Percentiles rank a stretch among this genome's conserved stretches.
Evolutionary conservation across 2,113 vertebrate genomes (phyloP).

Genomic region (Sander lucioperca): DNA sequence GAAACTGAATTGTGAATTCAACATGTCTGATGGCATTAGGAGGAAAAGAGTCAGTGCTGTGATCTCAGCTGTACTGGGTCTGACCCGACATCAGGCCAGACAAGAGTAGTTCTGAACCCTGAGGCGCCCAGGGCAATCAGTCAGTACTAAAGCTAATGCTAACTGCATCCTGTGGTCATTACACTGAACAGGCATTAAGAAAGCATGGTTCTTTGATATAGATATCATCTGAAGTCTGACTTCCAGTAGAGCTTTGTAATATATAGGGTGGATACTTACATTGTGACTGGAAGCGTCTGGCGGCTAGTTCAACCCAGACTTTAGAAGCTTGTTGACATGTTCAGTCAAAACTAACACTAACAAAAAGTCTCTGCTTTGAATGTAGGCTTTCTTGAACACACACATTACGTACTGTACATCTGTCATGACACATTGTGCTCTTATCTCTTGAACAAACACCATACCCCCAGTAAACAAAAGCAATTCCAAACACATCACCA

Average conservation of each 20-base stretch:
- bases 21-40: conserved; percentile 29
- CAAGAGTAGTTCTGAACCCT: conserved; percentile 38
- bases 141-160: conserved; percentile 61
- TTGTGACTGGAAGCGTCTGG: conserved; percentile 11
- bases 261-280: neutral
- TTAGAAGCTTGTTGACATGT: conserved; percentile 37
- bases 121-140: conserved; percentile 47
- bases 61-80: conserved; percentile 42
- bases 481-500: conserved; percentile 31
- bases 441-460: conserved; percentile 44
- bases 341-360: neutral
- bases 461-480: conserved; percentile 18
- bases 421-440: conserved; percentile 45
- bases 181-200: conserved; percentile 66
- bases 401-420: conserved; percentile 19
- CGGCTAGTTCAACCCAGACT: conserved; percentile 14
- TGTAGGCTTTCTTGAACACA: neutral
- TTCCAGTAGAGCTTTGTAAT: conserved; percentile 45
- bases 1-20: conserved; percentile 7
- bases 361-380: neutral
- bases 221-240: conserved; percentile 65
- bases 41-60: conserved; percentile 20
- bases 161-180: conserved; percentile 73
- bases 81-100: conserved; percentile 51
- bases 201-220: conserved; percentile 50